Conservation (phyloP, 2,888 invertebrate genomes). For the Pegoplata infirma region DNA sequence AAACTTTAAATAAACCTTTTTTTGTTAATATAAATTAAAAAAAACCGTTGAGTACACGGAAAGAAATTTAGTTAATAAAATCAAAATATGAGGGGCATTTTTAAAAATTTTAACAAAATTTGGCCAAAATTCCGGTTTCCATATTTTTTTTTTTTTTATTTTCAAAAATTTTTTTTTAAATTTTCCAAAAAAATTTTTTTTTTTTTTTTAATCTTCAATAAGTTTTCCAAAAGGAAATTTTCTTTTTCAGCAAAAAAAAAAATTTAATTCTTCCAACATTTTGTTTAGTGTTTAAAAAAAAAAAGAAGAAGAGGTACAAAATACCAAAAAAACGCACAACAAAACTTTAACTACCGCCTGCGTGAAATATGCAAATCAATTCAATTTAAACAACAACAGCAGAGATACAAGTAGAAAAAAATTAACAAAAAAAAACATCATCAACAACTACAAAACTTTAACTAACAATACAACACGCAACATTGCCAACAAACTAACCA, state of each 20-base stretch:
- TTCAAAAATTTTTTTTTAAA: no score
- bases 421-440: conserved; percentile 58
- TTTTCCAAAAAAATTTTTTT: no score
- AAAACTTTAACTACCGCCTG: conserved; percentile 69
- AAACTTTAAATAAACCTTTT: conserved; percentile 55
- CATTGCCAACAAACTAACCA: conserved; percentile 57
- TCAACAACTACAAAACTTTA: conserved; percentile 46
- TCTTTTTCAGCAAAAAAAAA: no score
- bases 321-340: conserved; percentile 8
- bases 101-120: no score
- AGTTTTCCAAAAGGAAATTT: no score
- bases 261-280: background rate
- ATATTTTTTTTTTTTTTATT: no score
- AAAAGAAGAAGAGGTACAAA: conserved; percentile 11
- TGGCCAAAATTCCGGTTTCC: no score
- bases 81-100: no score
- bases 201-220: no score
- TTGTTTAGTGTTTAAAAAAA: conserved; percentile 1
- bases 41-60: conserved; percentile 30
- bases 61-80: no score
- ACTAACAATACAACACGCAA: conserved; percentile 61
- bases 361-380: conserved; percentile 78
- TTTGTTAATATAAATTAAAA: conserved; percentile 57
- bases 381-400: conserved; percentile 72
- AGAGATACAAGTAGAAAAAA: conserved; percentile 12